phyloP scores from a whole-genome alignment of 2,113 vertebrate genomes.

The Callaeas wilsoni region DNA sequence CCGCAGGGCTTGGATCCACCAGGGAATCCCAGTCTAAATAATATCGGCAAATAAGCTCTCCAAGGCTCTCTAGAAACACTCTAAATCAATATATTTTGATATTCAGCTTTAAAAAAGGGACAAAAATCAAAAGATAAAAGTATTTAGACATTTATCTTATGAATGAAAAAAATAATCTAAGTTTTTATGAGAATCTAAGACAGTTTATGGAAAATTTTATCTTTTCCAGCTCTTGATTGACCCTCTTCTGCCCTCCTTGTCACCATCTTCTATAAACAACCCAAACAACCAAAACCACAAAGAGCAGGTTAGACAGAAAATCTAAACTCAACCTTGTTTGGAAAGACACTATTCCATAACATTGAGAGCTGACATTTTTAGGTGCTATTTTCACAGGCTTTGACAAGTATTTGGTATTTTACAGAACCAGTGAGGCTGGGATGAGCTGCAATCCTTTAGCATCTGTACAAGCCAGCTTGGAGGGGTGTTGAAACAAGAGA shows the following conservation, averaged over 20 bases:
- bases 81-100: neutral
- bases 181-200: neutral
- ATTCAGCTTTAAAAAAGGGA: neutral
- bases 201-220: neutral
- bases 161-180: neutral
- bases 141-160: neutral
- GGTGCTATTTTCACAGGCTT: neutral
- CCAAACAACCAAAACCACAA: neutral
- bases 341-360: neutral
- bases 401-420: neutral
- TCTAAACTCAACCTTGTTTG: neutral
- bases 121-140: neutral
- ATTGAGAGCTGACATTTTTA: neutral
- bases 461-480: neutral
- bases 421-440: neutral
- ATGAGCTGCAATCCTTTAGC: neutral
- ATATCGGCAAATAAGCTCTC: neutral
- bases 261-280: neutral
- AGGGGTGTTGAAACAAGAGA: neutral
- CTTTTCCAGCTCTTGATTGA: neutral
- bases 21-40: neutral
- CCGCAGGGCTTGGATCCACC: neutral
- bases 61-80: neutral
- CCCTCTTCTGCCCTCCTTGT: neutral
- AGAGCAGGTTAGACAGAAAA: neutral